Evolutionary conservation across 1,140 invertebrate species (phyloP), one percentile per base, ranked within the genome.

Genomic region (Formica selysi): DNA sequence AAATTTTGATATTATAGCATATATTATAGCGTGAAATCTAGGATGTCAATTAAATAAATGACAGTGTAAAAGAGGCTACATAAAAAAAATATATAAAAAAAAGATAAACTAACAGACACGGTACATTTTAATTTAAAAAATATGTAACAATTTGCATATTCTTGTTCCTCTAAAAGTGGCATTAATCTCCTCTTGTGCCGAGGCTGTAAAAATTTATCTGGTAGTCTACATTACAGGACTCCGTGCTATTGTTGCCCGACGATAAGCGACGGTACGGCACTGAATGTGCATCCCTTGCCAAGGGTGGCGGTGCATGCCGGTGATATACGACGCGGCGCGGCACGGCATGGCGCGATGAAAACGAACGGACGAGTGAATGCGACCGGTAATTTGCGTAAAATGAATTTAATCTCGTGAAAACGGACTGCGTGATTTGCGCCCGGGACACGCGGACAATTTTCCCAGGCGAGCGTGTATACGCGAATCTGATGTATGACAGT

Each of bases 391-490:
- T 86, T 88, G 87, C 84, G 87, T 88, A 86, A 86, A 88, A 88
- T 80, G 87, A 73, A 88, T 88, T 88, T 88, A 86, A 88, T 88
- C 80, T 88, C 74, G 84, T 65, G 84, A 86, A 88, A 88, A 88
- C 84, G 76, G 78, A 68, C 86, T 70, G 54, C 65, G 29, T 85
- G 76, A 86, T 84, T 84, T 87, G 80, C 62, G 62, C 48, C 62
- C 68, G 51, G 70, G 70, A 59, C 67, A 10, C 36, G 61, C 68
- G 41, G 26, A 41, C 44, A 41, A 44, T 54, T 85, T 85, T 76
- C 62, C 86, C 62, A 57, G 36, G 62, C 62, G 22, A 86, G 76
- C 41, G 29, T 51, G 44, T 38, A 36, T 32, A n/a, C 19, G 26
- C 81, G 44, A 32, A 51, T 32, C 62, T 44, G 57, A 51, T 62